Evolutionary conservation across 2,113 vertebrate species (phyloP).

Genomic region (Struthidea cinerea): DNA sequence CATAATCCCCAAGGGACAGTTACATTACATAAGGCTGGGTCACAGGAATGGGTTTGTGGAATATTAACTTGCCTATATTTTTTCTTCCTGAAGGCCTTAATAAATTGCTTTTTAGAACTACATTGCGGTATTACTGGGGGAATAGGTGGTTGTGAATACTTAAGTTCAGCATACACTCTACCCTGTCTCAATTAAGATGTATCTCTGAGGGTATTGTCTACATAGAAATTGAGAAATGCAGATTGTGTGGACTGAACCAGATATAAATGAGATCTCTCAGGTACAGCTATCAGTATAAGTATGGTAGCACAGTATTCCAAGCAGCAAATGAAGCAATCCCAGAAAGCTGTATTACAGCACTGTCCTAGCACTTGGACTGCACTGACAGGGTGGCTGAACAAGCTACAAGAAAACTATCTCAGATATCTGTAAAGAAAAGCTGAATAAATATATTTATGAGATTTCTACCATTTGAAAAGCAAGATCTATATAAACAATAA

Average conservation of each 20-base stretch:
- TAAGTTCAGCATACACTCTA: not conserved
- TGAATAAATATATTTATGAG: not conserved
- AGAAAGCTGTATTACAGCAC: not conserved
- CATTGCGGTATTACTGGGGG: not conserved
- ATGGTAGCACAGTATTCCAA: not conserved
- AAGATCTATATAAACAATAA: not conserved
- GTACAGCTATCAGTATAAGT: not conserved
- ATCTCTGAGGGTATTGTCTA: not conserved
- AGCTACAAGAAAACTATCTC: not conserved
- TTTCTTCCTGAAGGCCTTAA: not conserved
- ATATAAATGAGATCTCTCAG: not conserved
- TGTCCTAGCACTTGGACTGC: rapidly evolving
- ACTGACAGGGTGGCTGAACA: not conserved
- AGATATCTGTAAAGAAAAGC: not conserved
- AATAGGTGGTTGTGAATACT: not conserved
- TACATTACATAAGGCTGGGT: not conserved
- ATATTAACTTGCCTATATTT: not conserved
- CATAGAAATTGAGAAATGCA: not conserved
- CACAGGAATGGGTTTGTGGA: not conserved
- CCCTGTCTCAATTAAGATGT: not conserved
- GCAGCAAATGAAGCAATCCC: not conserved
- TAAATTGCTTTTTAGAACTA: not conserved
- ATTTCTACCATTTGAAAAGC: not conserved
- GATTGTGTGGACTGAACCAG: not conserved
- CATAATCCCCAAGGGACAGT: not conserved